Base-by-base conservation (phyloP, 2,888 invertebrate genomes). In the Halictus ligatus region DNA sequence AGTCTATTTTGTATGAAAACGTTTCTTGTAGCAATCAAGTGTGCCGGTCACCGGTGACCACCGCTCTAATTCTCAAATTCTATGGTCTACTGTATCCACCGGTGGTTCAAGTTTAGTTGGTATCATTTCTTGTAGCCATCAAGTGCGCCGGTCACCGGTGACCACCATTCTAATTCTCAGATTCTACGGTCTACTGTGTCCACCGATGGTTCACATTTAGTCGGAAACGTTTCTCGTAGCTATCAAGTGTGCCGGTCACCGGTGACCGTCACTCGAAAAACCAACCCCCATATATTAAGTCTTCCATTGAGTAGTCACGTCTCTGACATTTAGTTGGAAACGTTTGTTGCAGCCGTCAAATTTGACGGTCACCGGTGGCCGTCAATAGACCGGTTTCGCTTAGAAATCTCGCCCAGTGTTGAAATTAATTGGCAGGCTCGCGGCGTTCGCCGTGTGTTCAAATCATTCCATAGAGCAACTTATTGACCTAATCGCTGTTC, bases 401-500 rank as follows among this genome's bases (percentile, higher is more conserved):
- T 58, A 58, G 58, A 58, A 58, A 58, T n/a, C 58, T 35, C 4
- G 5, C 35, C 35, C 5, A 64, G 29, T 29, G 64, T 13, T 29
- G 64, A 64, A 64, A 64, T 64, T 64, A 64, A 64, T 64, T 15
- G 64, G 29, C 25, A 64, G 15, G 64, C 29, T 64, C 29, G 64
- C 15, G 29, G 29, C 64, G 64, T 29, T 29, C 58, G 58, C n/a
- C 58, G 58, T 58, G n/a, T 58, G 58, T 58, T 10, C 15, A 15
- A 48, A 13, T 18, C 48, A 21, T 69, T 67, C 13, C 48, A 29
- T 69, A 46, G 43, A 58, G 43, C 15, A 46, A 46, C 43, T 15
- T 15, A 29, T 25, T 50, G 29, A 29, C 46, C 50, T 18, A 35
- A 64, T 64, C 64, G 64, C 29, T 25, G 64, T 64, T 64, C 64